phyloP scores from a whole-genome alignment of 2,113 vertebrate species.

The Gymnogyps californianus region DNA sequence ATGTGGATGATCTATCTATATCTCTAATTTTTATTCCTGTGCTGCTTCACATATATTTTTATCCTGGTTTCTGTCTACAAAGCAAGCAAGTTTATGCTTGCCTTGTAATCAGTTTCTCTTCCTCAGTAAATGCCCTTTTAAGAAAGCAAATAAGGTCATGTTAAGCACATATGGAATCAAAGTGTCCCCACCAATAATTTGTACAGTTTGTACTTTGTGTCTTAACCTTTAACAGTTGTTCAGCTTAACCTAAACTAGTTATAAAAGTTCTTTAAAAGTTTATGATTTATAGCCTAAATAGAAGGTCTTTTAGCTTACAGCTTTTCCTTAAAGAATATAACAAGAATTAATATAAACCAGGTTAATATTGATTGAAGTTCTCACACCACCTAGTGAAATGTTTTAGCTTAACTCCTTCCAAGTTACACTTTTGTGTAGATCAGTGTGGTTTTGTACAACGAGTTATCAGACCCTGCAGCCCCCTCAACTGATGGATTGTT shows the following conservation, averaged over 20 bases:
- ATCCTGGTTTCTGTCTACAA: neutral
- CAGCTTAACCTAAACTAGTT: neutral
- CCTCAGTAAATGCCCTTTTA: neutral
- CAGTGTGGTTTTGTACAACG: rapidly evolving
- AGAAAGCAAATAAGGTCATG: neutral
- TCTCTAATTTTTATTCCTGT: neutral
- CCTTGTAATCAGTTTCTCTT: neutral
- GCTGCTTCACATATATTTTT: neutral
- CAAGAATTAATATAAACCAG: neutral
- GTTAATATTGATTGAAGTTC: neutral
- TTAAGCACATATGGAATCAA: neutral
- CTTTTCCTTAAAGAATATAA: neutral
- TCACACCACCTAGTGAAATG: neutral
- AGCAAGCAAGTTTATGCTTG: neutral
- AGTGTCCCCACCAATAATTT: neutral
- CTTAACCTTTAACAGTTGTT: neutral
- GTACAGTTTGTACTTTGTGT: neutral
- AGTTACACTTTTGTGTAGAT: neutral
- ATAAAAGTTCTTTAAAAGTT: neutral
- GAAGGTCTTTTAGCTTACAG: neutral
- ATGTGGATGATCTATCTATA: neutral
- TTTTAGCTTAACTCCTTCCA: neutral
- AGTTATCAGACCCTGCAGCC: neutral
- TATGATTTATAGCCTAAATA: neutral
- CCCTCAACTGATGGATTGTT: neutral